Conservation (phyloP, 2,113 vertebrate species). For the Astur gentilis region DNA sequence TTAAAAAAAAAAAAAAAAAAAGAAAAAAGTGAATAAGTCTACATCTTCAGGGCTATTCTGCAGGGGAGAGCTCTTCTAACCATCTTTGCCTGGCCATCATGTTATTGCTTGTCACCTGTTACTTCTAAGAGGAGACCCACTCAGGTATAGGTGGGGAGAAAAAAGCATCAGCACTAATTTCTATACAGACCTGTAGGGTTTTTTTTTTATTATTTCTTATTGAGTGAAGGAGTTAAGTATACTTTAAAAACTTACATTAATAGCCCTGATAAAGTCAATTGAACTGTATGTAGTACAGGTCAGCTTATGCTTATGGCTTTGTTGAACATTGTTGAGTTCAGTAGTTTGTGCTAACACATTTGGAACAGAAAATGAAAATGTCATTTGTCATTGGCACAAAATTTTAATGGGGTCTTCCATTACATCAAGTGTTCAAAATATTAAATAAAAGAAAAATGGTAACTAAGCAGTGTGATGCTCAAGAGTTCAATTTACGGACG, state of each 20-base stretch:
- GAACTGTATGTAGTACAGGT: not conserved
- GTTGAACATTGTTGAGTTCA: not conserved
- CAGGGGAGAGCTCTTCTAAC: not conserved
- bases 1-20: not conserved
- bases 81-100: not conserved
- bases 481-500: constrained; percentile 61
- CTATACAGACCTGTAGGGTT: not conserved
- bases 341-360: not conserved
- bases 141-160: not conserved
- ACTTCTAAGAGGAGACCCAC: not conserved
- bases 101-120: not conserved
- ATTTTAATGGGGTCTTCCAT: constrained; percentile 22
- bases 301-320: not conserved
- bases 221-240: not conserved
- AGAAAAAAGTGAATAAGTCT: not conserved
- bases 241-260: not conserved
- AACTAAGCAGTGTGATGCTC: constrained; percentile 31
- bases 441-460: not conserved
- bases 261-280: not conserved
- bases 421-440: constrained; percentile 39
- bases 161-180: not conserved
- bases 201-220: not conserved
- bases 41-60: not conserved
- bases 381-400: constrained; percentile 7
- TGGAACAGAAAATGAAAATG: constrained; percentile 19